phyloP scores from a whole-genome alignment of 2,888 invertebrate species.

The Ditula angustiorana region DNA sequence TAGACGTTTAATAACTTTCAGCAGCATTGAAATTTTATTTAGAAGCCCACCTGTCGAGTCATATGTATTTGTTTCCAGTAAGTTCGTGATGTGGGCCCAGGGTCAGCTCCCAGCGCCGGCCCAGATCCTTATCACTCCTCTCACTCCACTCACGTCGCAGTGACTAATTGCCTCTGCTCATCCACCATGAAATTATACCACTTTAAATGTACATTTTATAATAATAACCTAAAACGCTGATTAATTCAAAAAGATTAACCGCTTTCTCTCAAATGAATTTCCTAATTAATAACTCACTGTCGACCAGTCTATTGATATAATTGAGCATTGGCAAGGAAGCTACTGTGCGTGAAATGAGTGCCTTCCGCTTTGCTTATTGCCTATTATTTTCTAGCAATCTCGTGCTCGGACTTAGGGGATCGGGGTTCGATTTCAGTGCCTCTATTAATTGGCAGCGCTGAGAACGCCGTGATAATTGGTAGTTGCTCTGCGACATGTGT shows the following conservation, averaged over 20 bases:
- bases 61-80: not conserved
- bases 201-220: constrained; percentile 68
- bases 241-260: constrained; percentile 51
- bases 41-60: no score
- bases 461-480: constrained; percentile 67
- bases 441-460: constrained; percentile 68
- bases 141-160: constrained; percentile 70
- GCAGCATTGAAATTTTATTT: no score
- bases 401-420: constrained; percentile 18
- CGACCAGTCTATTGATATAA: constrained; percentile 36
- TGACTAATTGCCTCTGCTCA: constrained; percentile 74
- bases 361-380: constrained; percentile 48
- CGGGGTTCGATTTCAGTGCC: constrained; percentile 52
- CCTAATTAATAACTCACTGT: constrained; percentile 39
- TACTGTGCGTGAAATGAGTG: constrained; percentile 57
- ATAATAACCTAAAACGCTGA: constrained; percentile 59
- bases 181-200: constrained; percentile 75
- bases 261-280: constrained; percentile 40
- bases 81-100: not conserved
- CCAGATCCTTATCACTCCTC: constrained; percentile 62
- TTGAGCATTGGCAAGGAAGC: constrained; percentile 40
- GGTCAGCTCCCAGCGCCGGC: constrained; percentile 38
- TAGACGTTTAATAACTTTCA: no score
- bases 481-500: constrained; percentile 55
- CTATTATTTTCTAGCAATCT: constrained; percentile 53